phyloP scores from a whole-genome alignment of 2,888 invertebrate species.

The Bombyx huttoni region DNA sequence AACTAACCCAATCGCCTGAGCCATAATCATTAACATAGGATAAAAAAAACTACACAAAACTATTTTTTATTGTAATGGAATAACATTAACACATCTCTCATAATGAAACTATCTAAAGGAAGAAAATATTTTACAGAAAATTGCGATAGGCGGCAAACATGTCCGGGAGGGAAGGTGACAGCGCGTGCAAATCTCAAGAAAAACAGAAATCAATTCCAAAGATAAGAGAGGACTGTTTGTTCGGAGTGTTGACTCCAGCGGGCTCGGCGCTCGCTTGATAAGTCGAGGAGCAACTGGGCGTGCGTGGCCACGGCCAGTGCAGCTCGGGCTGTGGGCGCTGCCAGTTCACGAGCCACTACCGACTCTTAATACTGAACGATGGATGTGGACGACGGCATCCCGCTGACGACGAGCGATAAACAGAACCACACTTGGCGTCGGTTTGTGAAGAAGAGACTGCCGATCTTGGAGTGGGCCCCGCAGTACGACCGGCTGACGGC shows the following conservation, averaged over 20 bases:
- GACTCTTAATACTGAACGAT: constrained; percentile 5
- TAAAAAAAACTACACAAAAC: no score
- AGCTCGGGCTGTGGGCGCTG: neutral
- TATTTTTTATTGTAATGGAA: no score
- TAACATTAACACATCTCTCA: no score
- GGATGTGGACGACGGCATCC: constrained; percentile 23
- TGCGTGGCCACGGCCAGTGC: neutral
- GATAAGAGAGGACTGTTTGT: neutral
- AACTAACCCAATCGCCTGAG: no score
- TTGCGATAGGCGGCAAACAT: neutral
- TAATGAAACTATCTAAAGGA: neutral
- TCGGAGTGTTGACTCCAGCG: neutral
- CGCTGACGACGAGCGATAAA: constrained; percentile 9
- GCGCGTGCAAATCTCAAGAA: neutral
- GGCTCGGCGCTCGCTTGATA: neutral
- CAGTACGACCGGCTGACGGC: constrained; percentile 78
- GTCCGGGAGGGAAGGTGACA: neutral
- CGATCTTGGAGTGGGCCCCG: constrained; percentile 77
- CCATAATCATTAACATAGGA: no score
- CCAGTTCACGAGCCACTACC: neutral
- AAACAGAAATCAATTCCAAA: neutral
- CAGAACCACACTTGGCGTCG: constrained; percentile 17
- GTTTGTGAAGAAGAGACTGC: constrained; percentile 39
- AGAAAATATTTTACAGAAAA: neutral
- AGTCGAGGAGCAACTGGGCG: neutral